phyloP scores from a whole-genome alignment of 2,113 vertebrate genomes.

The Petaurus breviceps region DNA sequence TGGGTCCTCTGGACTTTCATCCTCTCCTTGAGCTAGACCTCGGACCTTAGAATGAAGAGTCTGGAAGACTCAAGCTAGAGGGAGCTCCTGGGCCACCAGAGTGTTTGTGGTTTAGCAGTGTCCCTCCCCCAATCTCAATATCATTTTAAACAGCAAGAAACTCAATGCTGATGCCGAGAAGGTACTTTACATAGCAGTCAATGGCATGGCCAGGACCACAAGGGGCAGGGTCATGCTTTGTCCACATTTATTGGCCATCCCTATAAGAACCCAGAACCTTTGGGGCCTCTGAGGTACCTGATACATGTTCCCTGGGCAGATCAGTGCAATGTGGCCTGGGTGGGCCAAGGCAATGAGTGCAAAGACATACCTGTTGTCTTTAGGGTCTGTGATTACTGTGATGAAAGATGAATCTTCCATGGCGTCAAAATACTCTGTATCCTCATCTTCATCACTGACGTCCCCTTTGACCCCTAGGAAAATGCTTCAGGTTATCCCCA shows the following conservation, averaged over 20 bases:
- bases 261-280: not conserved
- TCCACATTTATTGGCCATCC: not conserved
- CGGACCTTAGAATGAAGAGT: not conserved
- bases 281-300: not conserved
- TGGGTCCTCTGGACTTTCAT: not conserved
- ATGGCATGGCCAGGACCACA: not conserved
- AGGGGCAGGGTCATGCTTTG: not conserved
- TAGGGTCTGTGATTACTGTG: constrained; percentile 94
- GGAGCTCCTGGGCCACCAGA: not conserved
- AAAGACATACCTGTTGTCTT: constrained; percentile 90
- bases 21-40: not conserved
- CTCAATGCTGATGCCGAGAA: not conserved
- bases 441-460: constrained; percentile 99
- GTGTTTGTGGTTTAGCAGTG: not conserved
- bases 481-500: constrained; percentile 78
- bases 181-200: not conserved
- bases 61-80: not conserved
- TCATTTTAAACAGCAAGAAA: not conserved
- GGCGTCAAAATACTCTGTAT: constrained; percentile 99
- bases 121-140: not conserved
- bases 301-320: not conserved
- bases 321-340: too few species aligned
- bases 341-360: too few species aligned
- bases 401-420: constrained; percentile 99
- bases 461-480: constrained; percentile 91